Evolutionary conservation across 1,140 invertebrate genomes (phyloP), one percentile per base, ranked within the genome.

Genomic region (Scaptomyza graminum): DNA sequence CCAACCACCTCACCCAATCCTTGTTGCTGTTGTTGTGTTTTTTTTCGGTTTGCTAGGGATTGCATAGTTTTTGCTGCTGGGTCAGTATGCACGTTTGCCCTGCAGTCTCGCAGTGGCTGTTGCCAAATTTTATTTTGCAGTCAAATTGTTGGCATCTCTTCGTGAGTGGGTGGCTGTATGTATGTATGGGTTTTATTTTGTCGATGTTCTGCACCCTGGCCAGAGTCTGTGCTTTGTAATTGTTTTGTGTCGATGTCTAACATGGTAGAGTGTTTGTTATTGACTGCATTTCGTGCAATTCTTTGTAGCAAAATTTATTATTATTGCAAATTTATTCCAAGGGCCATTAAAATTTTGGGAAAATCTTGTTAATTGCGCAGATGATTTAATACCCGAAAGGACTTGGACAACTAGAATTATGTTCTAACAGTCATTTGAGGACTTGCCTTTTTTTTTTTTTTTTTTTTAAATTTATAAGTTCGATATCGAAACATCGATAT

Each of bases 51-150:
- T 39, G 52, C 68, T 57, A 65, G 57, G 65, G 47, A 57, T 46
- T 67, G 63, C 43, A 47, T 41, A 49, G 55, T 41, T 49, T 49
- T 41, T 39, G 50, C 12, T 46, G 39, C 15, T 34, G 31, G 31
- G 41, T 56, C 76, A 70, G 81, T 73, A 81, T 81, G 77, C 74
- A 68, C 49, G 50, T 37, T 59, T 68, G 59, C 60, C 55, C 66
- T 54, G 63, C 28, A 52, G 55, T 31, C 46, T 43, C 43, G 28
- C 57, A 37, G 44, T 54, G 52, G 37, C 72, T 74, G 63, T 61
- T 85, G 82, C 83, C 83, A 85, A 85, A 85, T 87, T 87, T 85
- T 87, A 87, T 85, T 87, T 81, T 87, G 74, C 81, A 77, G 77
- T 84, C 77, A 85, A 85, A 85, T 85, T 87, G 82, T 78, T 82